Evolutionary conservation across 53 echinoderm and acorn worm species (phyloP).

Genomic region (Holothuria scabra): DNA sequence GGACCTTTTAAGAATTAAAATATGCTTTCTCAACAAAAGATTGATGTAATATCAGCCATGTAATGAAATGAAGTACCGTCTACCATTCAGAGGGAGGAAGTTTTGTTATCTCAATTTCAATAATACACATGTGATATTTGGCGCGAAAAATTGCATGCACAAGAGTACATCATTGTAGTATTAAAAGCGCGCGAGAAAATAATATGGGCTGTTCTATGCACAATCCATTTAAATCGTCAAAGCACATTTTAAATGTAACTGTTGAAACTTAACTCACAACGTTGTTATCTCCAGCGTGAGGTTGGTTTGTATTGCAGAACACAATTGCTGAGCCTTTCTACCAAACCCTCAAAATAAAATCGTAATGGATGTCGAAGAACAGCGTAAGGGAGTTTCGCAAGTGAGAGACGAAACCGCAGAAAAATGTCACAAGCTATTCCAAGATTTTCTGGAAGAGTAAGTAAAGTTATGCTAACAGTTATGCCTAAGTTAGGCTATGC

Average conservation of each 20-base stretch:
- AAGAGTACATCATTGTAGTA: not conserved
- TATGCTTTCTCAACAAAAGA: no score
- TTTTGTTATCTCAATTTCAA: conserved; percentile 4
- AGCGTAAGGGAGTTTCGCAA: conserved; percentile 87
- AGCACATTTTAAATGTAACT: not conserved
- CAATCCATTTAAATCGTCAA: no score
- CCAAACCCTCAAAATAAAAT: no score
- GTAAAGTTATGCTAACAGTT: not conserved
- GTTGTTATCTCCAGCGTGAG: not conserved
- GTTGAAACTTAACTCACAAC: not conserved
- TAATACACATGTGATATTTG: conserved; percentile 39
- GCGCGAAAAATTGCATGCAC: conserved; percentile 49
- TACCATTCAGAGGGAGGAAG: not conserved
- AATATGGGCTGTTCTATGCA: not conserved
- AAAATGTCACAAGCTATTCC: conserved; percentile 95
- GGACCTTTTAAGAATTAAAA: no score
- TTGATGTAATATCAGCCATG: no score
- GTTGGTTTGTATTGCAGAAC: no score
- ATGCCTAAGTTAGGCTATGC: no score
- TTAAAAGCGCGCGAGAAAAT: not conserved
- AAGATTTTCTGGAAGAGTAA: conserved; percentile 99
- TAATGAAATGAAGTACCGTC: no score
- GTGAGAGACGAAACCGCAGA: conserved; percentile 98
- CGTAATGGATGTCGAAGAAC: conserved; percentile 97
- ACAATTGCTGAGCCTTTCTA: no score